Evolutionary conservation across 2,113 vertebrate species (phyloP).

Genomic region (Albula goreensis): DNA sequence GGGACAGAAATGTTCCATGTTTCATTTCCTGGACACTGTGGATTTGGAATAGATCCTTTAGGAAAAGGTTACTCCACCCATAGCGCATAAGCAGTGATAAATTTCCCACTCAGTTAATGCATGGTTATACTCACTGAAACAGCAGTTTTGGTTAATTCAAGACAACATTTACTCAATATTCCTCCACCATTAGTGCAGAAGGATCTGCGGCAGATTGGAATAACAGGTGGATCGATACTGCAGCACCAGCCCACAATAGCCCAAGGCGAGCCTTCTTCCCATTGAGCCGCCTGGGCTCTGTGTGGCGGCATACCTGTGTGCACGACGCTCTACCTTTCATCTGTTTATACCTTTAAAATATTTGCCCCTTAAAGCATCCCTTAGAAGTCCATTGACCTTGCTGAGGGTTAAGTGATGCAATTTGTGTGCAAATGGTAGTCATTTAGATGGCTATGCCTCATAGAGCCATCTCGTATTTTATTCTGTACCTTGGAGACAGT

Average conservation of each 20-base stretch:
- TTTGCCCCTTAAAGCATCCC: conserved; percentile 33
- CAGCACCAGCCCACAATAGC: background rate
- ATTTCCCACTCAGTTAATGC: background rate
- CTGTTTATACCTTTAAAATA: conserved; percentile 42
- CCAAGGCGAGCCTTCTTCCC: background rate
- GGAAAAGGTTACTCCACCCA: background rate
- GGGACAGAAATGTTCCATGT: no score
- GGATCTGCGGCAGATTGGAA: background rate
- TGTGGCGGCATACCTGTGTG: background rate
- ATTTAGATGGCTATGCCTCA: conserved; percentile 66
- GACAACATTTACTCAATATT: background rate
- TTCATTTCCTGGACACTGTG: background rate
- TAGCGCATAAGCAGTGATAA: background rate
- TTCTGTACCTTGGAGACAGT: conserved; percentile 56
- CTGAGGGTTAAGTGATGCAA: conserved; percentile 54
- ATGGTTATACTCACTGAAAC: background rate
- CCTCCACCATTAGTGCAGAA: background rate
- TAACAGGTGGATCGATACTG: background rate
- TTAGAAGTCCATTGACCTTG: conserved; percentile 60
- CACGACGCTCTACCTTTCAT: conserved; percentile 24
- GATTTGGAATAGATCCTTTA: background rate
- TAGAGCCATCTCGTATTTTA: conserved; percentile 62
- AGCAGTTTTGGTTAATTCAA: background rate
- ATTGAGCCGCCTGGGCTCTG: background rate
- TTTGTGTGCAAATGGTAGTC: conserved; percentile 63